Conservation (phyloP, 2,888 invertebrate species). For the Antheraea assamensis region DNA sequence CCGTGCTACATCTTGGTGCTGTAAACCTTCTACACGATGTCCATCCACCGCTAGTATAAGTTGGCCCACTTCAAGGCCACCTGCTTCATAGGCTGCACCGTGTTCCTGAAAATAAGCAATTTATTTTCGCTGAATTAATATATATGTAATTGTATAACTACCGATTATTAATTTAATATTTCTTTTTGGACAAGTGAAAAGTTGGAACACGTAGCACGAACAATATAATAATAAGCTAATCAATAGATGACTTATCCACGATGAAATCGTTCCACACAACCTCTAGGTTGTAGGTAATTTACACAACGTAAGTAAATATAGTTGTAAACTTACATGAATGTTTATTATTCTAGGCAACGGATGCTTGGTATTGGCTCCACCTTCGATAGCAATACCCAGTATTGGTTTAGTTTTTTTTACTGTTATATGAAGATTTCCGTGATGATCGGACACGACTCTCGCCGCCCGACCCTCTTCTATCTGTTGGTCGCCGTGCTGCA, state of each 20-base stretch:
- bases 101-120: conserved; percentile 85
- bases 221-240: not conserved
- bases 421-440: conserved; percentile 93
- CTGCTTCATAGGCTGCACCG: conserved; percentile 96
- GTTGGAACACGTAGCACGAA: not conserved
- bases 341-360: conserved; percentile 97
- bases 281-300: not conserved
- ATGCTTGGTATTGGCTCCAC: conserved; percentile 97
- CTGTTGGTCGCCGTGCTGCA: conserved; percentile 82
- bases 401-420: conserved; percentile 97
- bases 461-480: conserved; percentile 80
- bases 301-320: not conserved
- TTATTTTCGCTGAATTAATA: not conserved
- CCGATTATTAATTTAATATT: not conserved
- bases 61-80: conserved; percentile 96
- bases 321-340: conserved; percentile 89
- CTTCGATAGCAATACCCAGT: conserved; percentile 98
- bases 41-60: conserved; percentile 96
- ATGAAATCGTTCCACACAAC: not conserved
- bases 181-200: not conserved
- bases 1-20: conserved; percentile 95
- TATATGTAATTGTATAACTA: not conserved
- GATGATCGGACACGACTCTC: conserved; percentile 91
- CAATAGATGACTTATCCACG: not conserved
- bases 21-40: conserved; percentile 88